Evolutionary conservation across 2,797 vertebrate species (phyloP).

Genomic region (Apodemus agrarius): DNA sequence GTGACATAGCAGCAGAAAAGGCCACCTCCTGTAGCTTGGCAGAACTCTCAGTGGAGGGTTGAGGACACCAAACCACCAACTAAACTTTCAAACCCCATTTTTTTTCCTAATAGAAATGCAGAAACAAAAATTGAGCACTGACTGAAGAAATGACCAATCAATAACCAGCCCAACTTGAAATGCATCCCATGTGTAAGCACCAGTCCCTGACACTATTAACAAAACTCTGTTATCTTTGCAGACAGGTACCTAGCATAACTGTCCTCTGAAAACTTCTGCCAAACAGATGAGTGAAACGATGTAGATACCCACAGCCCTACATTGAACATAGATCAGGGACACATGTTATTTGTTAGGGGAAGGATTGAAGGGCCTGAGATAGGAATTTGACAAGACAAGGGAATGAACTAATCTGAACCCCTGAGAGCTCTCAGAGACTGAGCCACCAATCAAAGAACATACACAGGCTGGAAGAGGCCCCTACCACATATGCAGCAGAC

Average conservation of each 20-base stretch:
- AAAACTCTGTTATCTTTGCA: background rate
- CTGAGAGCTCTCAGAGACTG: background rate
- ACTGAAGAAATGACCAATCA: background rate
- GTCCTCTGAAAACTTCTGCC: background rate
- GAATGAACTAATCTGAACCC: background rate
- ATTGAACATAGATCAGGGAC: background rate
- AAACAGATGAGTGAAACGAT: background rate
- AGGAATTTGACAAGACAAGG: background rate
- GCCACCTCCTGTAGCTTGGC: background rate
- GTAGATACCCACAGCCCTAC: background rate
- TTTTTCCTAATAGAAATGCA: background rate
- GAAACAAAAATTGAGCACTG: background rate
- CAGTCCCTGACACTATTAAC: background rate
- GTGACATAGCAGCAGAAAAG: background rate
- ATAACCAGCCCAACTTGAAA: background rate
- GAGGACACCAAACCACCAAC: background rate
- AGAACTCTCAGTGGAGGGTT: background rate
- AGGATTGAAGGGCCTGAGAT: background rate
- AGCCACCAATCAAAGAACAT: background rate
- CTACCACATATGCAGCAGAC: background rate
- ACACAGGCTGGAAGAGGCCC: background rate
- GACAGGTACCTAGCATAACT: background rate
- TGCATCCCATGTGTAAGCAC: too few species aligned
- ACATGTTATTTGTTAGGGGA: too few species aligned
- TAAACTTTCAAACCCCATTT: background rate